A percentile compares a stretch with the other conserved stretches of the same genome.
Evolutionary conservation across 2,113 vertebrate species (phyloP).

Genomic region (Psilopogon haemacephalus): DNA sequence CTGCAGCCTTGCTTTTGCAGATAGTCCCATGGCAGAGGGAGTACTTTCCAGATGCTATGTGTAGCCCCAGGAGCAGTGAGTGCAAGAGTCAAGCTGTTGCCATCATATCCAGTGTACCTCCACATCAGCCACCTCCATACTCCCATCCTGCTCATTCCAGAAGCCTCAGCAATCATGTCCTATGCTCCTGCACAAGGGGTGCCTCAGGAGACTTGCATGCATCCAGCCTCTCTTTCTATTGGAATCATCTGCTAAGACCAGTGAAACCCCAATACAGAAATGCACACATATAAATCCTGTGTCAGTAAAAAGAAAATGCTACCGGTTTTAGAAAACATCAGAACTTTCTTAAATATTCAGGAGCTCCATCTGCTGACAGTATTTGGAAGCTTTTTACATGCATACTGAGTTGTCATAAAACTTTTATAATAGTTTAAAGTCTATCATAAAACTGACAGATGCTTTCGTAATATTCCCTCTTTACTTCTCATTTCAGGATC

Average conservation of each 20-base stretch:
- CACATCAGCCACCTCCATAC: not conserved
- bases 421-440: not conserved
- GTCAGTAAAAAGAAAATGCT: not conserved
- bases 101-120: fast-evolving
- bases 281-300: not conserved
- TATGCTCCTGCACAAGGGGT: fast-evolving
- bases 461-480: not conserved
- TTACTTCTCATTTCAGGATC: conserved; percentile 12
- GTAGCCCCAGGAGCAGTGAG: not conserved
- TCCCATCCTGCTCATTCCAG: not conserved
- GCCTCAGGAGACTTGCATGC: not conserved
- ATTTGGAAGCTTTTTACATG: not conserved
- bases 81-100: not conserved
- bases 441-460: not conserved
- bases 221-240: fast-evolving
- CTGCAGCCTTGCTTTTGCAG: not conserved
- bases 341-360: not conserved
- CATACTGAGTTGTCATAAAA: not conserved
- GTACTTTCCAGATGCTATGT: not conserved
- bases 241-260: not conserved
- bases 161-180: not conserved
- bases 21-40: not conserved
- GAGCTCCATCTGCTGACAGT: conserved; percentile 40
- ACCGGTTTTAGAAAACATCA: not conserved
- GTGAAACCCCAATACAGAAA: not conserved